Percentiles rank a stretch among this genome's conserved stretches.
These are phyloP conservation scores for Drosophila eohydei DNA, from an alignment of 2,888 invertebrate genomes.

Conservation along the genomic window DNA sequence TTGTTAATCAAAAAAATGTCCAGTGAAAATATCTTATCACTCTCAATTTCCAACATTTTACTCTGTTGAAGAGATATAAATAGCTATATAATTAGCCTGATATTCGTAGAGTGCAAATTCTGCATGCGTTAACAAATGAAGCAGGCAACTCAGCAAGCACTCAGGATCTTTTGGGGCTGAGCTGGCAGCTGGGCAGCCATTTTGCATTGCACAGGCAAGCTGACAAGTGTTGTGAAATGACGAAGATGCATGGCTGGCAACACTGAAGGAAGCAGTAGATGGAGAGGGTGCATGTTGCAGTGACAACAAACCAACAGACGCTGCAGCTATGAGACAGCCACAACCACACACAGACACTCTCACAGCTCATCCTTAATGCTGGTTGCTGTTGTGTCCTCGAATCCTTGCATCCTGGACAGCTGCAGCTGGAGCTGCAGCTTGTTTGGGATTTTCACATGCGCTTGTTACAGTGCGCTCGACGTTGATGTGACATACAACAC, in stretches of 20 bases:
- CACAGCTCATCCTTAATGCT: constrained; percentile 28
- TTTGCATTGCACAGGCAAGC: constrained; percentile 61
- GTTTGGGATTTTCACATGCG: constrained; percentile 70
- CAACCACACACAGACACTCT: constrained; percentile 26
- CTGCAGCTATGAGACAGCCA: constrained; percentile 52
- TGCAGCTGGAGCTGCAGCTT: constrained; percentile 61
- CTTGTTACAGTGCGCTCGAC: constrained; percentile 65
- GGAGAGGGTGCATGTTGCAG: constrained; percentile 52
- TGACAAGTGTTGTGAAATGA: constrained; percentile 77
- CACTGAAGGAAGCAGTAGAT: constrained; percentile 4
- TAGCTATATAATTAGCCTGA: constrained; percentile 28
- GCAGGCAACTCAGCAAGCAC: constrained; percentile 24
- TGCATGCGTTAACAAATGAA: constrained; percentile 45
- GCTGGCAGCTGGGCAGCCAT: constrained; percentile 40
- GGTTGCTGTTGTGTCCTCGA: constrained; percentile 26
- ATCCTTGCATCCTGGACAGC: constrained; percentile 51
- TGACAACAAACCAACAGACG: constrained; percentile 62
- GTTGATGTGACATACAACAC: constrained; percentile 78
- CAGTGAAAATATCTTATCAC: not conserved
- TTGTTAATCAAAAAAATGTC: too few relatives aligned
- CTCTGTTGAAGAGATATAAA: constrained; percentile 15
- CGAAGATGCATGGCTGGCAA: constrained; percentile 70
- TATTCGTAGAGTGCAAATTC: constrained; percentile 26
- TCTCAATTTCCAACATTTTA: not conserved
- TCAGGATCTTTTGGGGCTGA: not conserved